These are phyloP conservation scores for Sinocyclocheilus maitianheensis DNA, from an alignment of 2,113 vertebrate species.

Conservation along the genomic window DNA sequence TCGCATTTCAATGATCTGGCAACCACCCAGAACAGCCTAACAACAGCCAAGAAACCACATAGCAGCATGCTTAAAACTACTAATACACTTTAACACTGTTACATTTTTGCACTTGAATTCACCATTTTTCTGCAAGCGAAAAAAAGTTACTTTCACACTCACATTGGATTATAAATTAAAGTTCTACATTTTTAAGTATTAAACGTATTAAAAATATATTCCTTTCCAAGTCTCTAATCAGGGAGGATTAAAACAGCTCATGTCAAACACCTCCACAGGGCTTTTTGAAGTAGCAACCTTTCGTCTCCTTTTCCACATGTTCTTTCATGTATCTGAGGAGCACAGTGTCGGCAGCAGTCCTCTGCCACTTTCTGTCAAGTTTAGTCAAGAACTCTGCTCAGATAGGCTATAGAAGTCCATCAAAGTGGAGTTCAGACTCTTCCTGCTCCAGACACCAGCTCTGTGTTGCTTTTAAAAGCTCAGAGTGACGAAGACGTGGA, in stretches of 20 bases:
- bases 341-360: slow-evolving; percentile 56
- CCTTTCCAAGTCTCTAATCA: slow-evolving; percentile 8
- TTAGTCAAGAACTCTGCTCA: slow-evolving; percentile 66
- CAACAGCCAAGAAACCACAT: not conserved
- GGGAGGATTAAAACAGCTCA: slow-evolving; percentile 8
- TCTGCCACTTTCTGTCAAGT: slow-evolving; percentile 61
- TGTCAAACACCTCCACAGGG: slow-evolving; percentile 25
- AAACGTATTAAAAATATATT: not conserved
- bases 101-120: not conserved
- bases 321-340: slow-evolving; percentile 65
- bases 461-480: slow-evolving; percentile 8
- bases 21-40: not conserved
- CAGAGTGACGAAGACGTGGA: not conserved
- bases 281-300: slow-evolving; percentile 36
- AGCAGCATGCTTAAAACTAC: not conserved
- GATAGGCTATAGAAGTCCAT: slow-evolving; percentile 64
- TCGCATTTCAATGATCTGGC: not conserved
- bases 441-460: not conserved
- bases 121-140: not conserved
- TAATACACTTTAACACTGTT: not conserved
- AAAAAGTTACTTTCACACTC: not conserved
- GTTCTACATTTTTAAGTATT: not conserved
- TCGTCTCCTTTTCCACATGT: slow-evolving; percentile 57
- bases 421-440: slow-evolving; percentile 46
- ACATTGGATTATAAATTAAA: slow-evolving; percentile 36